Conservation (phyloP, 92 coral and sea anemone species). For the Heteractis magnifica region DNA sequence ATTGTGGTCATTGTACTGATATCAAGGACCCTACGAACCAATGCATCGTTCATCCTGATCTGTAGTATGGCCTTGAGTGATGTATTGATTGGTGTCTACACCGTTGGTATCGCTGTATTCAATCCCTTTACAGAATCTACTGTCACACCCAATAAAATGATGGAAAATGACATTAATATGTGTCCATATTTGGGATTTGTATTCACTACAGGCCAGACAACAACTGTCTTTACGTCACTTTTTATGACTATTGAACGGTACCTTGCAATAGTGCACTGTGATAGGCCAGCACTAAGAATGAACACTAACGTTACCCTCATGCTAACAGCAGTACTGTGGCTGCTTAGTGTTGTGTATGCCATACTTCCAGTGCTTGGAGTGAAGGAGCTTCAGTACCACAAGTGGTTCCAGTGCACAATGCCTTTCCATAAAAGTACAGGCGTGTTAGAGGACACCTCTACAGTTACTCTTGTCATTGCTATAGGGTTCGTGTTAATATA, state of each 20-base stretch:
- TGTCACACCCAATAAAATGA: slow-evolving; percentile 43
- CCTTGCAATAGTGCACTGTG: slow-evolving; percentile 56
- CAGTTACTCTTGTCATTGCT: slow-evolving; percentile 52
- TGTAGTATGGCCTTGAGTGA: slow-evolving; percentile 63
- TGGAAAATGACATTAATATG: slow-evolving; percentile 32
- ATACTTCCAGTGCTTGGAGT: slow-evolving; percentile 52
- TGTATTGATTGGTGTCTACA: slow-evolving; percentile 47
- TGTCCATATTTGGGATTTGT: slow-evolving; percentile 58
- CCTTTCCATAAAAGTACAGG: slow-evolving; percentile 52
- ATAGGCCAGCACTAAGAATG: slow-evolving; percentile 31
- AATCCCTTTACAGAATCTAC: slow-evolving; percentile 43
- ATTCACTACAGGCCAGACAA: slow-evolving; percentile 62
- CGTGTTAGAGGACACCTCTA: slow-evolving; percentile 40
- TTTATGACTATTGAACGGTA: slow-evolving; percentile 56
- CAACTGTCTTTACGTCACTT: slow-evolving; percentile 56
- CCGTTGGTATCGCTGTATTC: slow-evolving; percentile 49
- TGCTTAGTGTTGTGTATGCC: slow-evolving; percentile 40
- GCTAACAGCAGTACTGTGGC: slow-evolving; percentile 32
- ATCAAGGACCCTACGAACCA: slow-evolving; percentile 40
- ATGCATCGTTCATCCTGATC: slow-evolving; percentile 52
- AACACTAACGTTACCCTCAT: slow-evolving; percentile 27
- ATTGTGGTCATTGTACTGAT: slow-evolving; percentile 48
- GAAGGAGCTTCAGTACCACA: slow-evolving; percentile 49
- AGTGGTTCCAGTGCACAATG: slow-evolving; percentile 73
- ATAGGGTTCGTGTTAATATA: slow-evolving; percentile 53